Conservation (phyloP, 2,888 invertebrate genomes). For the Resseliella maxima region DNA sequence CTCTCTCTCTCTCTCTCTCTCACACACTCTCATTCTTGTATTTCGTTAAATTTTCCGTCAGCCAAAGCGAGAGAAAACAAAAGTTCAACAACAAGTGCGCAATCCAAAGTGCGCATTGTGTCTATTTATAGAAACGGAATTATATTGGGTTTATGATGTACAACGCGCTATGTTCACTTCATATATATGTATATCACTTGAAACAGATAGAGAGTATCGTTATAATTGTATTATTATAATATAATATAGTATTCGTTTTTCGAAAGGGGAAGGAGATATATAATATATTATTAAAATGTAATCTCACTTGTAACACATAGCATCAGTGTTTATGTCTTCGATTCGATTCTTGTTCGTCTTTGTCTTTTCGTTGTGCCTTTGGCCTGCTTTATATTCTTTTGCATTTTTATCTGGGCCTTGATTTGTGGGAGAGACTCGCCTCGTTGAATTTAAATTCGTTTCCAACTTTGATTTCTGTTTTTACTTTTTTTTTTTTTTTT, state of each 20-base stretch:
- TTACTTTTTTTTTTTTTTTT: neutral
- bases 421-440: neutral
- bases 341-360: neutral
- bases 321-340: neutral
- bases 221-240: neutral
- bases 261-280: neutral
- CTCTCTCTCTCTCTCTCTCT: neutral
- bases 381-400: neutral
- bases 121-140: conserved; percentile 40
- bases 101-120: conserved; percentile 43
- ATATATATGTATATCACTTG: neutral
- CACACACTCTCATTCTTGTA: neutral
- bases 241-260: conserved; percentile 13
- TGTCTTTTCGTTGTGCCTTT: neutral
- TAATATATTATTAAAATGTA: conserved; percentile 1
- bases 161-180: neutral
- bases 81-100: conserved; percentile 10
- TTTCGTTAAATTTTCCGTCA: neutral
- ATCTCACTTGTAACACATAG: too few relatives aligned
- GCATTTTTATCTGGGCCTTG: neutral
- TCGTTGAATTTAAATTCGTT: neutral
- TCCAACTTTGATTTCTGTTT: neutral
- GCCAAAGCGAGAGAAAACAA: neutral
- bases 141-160: conserved; percentile 39
- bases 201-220: conserved; percentile 26